A percentile compares a stretch with the other conserved stretches of the same genome.
These are phyloP conservation scores for Rostratula benghalensis DNA, from an alignment of 2,113 vertebrate genomes.

Conservation along the genomic window DNA sequence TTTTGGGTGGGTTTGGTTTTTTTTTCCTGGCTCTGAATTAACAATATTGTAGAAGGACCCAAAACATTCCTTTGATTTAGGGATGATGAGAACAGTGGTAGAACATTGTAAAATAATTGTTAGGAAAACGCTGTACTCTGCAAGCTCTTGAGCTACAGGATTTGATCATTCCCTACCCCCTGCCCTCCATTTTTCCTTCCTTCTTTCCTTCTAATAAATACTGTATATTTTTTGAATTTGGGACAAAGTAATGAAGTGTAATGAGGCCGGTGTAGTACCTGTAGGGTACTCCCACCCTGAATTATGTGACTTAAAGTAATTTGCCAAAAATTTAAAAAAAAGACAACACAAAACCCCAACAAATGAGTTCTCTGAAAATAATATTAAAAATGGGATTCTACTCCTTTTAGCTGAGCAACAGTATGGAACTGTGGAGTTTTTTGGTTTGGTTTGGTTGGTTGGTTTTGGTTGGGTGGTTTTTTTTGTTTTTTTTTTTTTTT, in stretches of 20 bases:
- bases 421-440: not conserved
- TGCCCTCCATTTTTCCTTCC: too few species aligned
- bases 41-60: not conserved
- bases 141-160: not conserved
- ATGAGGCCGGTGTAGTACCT: not conserved
- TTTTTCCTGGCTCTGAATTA: not conserved
- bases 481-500: too few species aligned
- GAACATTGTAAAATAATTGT: not conserved
- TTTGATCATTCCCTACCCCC: not conserved
- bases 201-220: not conserved
- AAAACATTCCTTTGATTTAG: not conserved
- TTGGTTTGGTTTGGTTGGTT: too few species aligned
- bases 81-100: not conserved
- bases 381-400: not conserved
- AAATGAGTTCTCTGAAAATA: not conserved
- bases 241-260: not conserved
- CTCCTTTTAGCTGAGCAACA: not conserved
- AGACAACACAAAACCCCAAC: not conserved
- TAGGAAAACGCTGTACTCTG: not conserved
- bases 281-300: not conserved
- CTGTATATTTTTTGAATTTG: not conserved
- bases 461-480: too few species aligned
- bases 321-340: not conserved
- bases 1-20: too few species aligned
- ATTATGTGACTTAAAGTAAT: not conserved